Base-by-base conservation (phyloP, 2,113 vertebrate genomes). In the Fulmarus glacialis region DNA sequence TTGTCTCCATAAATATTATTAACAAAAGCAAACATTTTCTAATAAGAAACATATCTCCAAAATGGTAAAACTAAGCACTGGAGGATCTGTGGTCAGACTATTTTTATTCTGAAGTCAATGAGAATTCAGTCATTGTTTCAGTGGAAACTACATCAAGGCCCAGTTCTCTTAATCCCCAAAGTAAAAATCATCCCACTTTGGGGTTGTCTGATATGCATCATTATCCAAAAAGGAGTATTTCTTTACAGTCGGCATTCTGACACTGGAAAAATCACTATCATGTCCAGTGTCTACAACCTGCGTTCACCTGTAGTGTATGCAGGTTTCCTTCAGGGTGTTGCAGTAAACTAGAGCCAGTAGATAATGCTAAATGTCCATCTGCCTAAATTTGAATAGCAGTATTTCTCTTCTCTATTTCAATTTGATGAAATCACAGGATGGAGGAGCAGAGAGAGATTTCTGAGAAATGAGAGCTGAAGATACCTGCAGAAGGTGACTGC, bases 21-120 rank as follows among this genome's bases (percentile, higher is more conserved):
- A 94, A 78, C 30, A 53, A 89, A 94, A 91, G 9, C 63, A 78
- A 96, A 89, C 66, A 47, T 13, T 90, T 95, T 70, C 52, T 80
- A 89, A 40, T 75, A 62, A 67, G 82, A 81, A 93, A 81, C 32
- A 9, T 53, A 78, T 59, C 36, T 88, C 70, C 52, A 80, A 68
- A 97, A n/a, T 22, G 58, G 40, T 66, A 90, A 86, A 93, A 81
- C 32, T 56, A 87, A 87, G 26, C 52, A 71, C 43, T 20, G 7
- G 23, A 78, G 38, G 27, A 78, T 36, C 32, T 81, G 71, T n/a
- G 9, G n/a, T 86, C 55, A 20, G 19, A 58, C n/a, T 66, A 15
- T 66, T 88, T 93, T 47, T 77, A 55, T 70, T 86, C 50, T 92
- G n/a, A 93, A 87, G 68, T 74, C 55, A 56, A 29, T 36, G 6